Evolutionary conservation across 2,888 invertebrate genomes (phyloP), one percentile per base, ranked within the genome.

Genomic region (Callyntrura sp.): DNA sequence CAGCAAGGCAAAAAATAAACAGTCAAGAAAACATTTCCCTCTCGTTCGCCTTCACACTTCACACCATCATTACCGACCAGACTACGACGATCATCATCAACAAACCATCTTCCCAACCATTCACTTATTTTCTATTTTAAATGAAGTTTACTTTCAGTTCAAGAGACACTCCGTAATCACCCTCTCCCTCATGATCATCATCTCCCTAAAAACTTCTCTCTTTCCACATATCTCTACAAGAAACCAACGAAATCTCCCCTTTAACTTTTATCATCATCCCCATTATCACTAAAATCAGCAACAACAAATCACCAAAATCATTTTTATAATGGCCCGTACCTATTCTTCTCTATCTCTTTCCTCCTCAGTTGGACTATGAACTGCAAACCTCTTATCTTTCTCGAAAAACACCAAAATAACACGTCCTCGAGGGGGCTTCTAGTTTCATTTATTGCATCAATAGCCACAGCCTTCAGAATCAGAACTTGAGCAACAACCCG

Each of bases 1-100:
- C 2, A 76, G 6, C 25, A 43, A 5, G 48, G 51, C 76, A 76
- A 76, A n/a, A n/a, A 60, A 60, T 51, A 76, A 76, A 48, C 76
- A 25, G 17, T 9, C 76, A 76, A 76, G 12, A 76, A 48, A 25
- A 51, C 51, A 48, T 76, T 76, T 76, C 73, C 23, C 73, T 48
- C 45, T 73, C 73, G 12, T 73, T 73, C 73, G 23, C 73, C 17
- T 45, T 76, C 76, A 73, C 45, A 73, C 73, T 73, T 73, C 48
- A 51, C 76, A 76, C 48, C n/a, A 14, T 14, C 48, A 73, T 25
- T 0, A 1, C 17, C 51, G n/a, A 14, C 9, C 51, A 51, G 12
- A 35, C n/a, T n/a, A n/a, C n/a, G 35, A 2, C 35, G 35, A 35
- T 6, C 35, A 35, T 35, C 2, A 35, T n/a, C 51, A 51, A 12